phyloP scores from a whole-genome alignment of 1,140 invertebrate genomes.

The Bombus haemorrhoidalis region DNA sequence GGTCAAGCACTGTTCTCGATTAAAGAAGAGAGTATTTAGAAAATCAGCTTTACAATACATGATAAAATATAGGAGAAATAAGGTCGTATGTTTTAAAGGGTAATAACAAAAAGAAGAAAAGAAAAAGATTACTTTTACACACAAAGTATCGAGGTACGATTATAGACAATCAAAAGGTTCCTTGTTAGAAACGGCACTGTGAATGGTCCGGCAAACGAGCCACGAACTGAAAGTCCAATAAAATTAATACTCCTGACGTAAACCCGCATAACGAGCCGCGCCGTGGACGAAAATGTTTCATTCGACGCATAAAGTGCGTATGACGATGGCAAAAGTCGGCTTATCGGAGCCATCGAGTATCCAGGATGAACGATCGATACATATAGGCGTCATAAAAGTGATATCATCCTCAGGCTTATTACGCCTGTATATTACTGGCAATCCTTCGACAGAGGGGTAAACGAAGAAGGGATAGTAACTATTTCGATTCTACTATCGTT shows the following conservation, averaged over 20 bases:
- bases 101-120: no score
- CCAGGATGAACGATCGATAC: slow-evolving; percentile 12
- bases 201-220: background rate
- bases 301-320: slow-evolving; percentile 29
- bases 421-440: slow-evolving; percentile 38
- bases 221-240: slow-evolving; percentile 4
- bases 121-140: background rate
- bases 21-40: background rate
- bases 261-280: slow-evolving; percentile 6
- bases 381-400: slow-evolving; percentile 43
- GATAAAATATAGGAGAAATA: background rate
- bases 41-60: background rate
- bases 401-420: slow-evolving; percentile 39
- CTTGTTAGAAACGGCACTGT: background rate
- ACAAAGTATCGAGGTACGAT: background rate
- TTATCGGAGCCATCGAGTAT: slow-evolving; percentile 26
- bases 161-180: background rate
- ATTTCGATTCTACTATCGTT: slow-evolving; percentile 27
- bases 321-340: background rate
- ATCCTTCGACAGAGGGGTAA: background rate
- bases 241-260: slow-evolving; percentile 20
- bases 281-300: slow-evolving; percentile 17
- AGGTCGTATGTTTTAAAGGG: background rate
- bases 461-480: background rate
- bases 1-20: background rate